Percentiles rank a stretch among this genome's conserved stretches.
Conservation (phyloP, 2,797 vertebrate species). For the Neopelma chrysocephalum region DNA sequence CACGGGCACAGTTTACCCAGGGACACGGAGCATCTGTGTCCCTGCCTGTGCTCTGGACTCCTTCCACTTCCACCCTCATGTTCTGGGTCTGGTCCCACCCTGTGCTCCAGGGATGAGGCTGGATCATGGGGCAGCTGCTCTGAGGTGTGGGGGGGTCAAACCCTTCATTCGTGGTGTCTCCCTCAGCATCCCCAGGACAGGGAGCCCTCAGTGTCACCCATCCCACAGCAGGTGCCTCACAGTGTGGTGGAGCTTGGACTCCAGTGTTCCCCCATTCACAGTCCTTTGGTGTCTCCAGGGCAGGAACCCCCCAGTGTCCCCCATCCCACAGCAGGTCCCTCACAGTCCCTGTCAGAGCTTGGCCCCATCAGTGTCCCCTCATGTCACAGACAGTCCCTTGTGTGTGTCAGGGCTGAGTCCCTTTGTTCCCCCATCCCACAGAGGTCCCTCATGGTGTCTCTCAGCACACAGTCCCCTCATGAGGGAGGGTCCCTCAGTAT, state of each 20-base stretch:
- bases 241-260: too few species aligned
- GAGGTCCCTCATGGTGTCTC: background rate
- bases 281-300: background rate
- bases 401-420: background rate
- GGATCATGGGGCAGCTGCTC: background rate
- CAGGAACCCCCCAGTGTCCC: background rate
- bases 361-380: background rate
- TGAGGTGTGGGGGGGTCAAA: background rate
- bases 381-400: background rate
- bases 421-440: background rate
- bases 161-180: background rate
- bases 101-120: background rate
- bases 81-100: background rate
- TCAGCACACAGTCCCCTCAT: background rate
- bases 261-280: fast-evolving
- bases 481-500: background rate
- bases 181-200: background rate
- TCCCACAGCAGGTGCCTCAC: background rate
- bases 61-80: background rate
- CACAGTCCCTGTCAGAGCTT: background rate
- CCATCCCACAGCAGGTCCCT: background rate
- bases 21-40: background rate
- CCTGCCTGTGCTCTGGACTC: background rate
- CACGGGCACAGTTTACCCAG: fast-evolving
- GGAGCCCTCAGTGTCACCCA: background rate